Conservation (phyloP, 1,140 invertebrate species). For the Neodiprion lecontei region DNA sequence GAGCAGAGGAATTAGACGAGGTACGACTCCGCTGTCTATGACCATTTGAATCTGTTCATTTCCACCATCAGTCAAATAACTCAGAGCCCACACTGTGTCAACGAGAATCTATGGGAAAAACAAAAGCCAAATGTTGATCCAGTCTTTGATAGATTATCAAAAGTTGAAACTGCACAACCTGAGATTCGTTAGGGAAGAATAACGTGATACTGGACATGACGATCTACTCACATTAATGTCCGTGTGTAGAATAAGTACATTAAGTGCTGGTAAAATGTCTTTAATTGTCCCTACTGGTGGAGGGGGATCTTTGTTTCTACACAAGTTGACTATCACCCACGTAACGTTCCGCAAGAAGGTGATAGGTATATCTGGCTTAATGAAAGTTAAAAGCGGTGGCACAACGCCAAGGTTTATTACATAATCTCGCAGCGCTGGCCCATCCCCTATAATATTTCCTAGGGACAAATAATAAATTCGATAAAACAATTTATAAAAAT, state of each 20-base stretch:
- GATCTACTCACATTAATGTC: constrained; percentile 91
- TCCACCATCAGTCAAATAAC: constrained; percentile 97
- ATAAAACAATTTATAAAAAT: constrained; percentile 15
- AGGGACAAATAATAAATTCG: constrained; percentile 24
- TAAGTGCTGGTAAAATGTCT: constrained; percentile 94
- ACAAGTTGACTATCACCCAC: constrained; percentile 97
- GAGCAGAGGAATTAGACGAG: constrained; percentile 91
- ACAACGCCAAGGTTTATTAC: constrained; percentile 92
- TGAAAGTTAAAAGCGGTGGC: constrained; percentile 86
- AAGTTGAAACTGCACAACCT: constrained; percentile 13
- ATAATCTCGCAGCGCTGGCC: constrained; percentile 87
- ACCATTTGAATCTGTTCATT: constrained; percentile 99
- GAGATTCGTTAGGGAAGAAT: constrained; percentile 19
- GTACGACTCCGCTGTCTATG: constrained; percentile 94
- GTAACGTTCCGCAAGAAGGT: constrained; percentile 95
- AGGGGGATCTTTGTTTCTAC: constrained; percentile 94
- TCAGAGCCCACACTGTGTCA: constrained; percentile 99
- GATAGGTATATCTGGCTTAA: constrained; percentile 92
- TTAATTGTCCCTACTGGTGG: constrained; percentile 86
- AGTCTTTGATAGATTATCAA: constrained; percentile 15
- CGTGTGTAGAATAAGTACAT: constrained; percentile 91
- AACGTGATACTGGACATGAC: constrained; percentile 6
- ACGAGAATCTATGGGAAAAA: constrained; percentile 85
- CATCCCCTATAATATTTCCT: constrained; percentile 92
- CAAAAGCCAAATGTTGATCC: constrained; percentile 17